Evolutionary conservation across 2,113 vertebrate genomes (phyloP), one percentile per base, ranked within the genome.

Genomic region (Tauraco erythrolophus): DNA sequence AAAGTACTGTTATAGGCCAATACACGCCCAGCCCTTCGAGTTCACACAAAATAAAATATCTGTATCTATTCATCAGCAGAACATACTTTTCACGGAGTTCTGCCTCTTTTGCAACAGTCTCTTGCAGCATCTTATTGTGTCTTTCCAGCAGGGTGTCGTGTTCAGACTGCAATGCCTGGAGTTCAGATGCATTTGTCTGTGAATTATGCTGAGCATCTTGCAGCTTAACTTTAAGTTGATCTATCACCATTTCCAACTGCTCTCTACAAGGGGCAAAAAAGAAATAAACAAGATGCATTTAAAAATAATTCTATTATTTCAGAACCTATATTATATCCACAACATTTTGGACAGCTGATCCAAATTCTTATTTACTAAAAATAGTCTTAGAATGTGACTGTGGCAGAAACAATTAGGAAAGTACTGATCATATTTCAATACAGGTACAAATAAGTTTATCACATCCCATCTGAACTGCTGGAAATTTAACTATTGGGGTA

Each of bases 81-180:
- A 12, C 97, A 88, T 98, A 99, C 99, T 99, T 99, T 97, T 99
- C 99, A 12, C 99, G 98, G 69, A 99, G 99, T 87, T 99, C 99
- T 5, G 99, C 99, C 97, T 99, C 99, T 95, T 99, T 99, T 79
- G 97, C 96, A 31, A 99, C 98, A 1, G 98, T 99, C 96, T 99
- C 99, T 96, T 99, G 99, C 46, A 99, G 98, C 97, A 99, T 99
- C 94, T 99, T 99, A 97, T 99, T 99, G 98, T 99, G 99, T 33
- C 99, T 98, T 96, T 99, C 99, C 85, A 99, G 98, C 60, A 99
- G 98, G 17, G 98, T 98, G 96, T 99, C 99, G 0, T 99, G 99
- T 86, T 99, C 99, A 15, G 95, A 94, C 80, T 99, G 99, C 89
- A 99, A 92, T 5, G 98, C 96, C 88, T 99, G 99, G 54, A 99